Percentiles rank a stretch among this genome's conserved stretches.
These are phyloP conservation scores for Numenius phaeopus DNA, from an alignment of 2,797 vertebrate species.

Conservation along the genomic window DNA sequence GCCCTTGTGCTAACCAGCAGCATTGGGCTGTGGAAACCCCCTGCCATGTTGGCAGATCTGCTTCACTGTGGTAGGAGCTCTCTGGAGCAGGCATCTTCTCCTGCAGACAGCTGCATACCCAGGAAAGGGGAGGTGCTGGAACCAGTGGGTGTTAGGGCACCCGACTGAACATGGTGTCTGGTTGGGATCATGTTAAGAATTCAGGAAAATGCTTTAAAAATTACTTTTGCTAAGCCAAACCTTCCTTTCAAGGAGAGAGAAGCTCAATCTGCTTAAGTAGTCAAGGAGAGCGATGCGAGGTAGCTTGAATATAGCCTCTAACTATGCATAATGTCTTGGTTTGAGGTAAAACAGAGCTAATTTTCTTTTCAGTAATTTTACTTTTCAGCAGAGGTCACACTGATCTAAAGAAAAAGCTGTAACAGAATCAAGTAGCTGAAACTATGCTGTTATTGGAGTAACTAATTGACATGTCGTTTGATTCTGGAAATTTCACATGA, in stretches of 20 bases:
- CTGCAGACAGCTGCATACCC: neutral
- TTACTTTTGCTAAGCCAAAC: neutral
- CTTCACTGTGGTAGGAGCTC: neutral
- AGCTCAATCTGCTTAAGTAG: neutral
- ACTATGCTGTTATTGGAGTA: neutral
- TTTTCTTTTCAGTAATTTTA: neutral
- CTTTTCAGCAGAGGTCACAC: neutral
- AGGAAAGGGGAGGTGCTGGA: fast-evolving
- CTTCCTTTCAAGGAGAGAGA: neutral
- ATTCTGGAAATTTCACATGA: neutral
- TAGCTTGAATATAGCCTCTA: neutral
- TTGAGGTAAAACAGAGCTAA: neutral
- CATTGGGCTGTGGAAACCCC: neutral
- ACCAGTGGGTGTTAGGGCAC: fast-evolving
- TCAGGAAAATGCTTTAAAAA: neutral
- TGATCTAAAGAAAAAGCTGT: neutral
- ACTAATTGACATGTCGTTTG: neutral
- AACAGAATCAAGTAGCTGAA: neutral
- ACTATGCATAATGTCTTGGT: neutral
- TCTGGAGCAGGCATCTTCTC: neutral
- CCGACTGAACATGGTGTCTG: fast-evolving
- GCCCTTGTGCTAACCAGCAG: neutral
- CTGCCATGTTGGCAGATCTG: neutral
- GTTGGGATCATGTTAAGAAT: neutral
- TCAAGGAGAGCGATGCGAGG: neutral